Evolutionary conservation across 2,888 invertebrate species (phyloP).

Genomic region (Gari tellinella): DNA sequence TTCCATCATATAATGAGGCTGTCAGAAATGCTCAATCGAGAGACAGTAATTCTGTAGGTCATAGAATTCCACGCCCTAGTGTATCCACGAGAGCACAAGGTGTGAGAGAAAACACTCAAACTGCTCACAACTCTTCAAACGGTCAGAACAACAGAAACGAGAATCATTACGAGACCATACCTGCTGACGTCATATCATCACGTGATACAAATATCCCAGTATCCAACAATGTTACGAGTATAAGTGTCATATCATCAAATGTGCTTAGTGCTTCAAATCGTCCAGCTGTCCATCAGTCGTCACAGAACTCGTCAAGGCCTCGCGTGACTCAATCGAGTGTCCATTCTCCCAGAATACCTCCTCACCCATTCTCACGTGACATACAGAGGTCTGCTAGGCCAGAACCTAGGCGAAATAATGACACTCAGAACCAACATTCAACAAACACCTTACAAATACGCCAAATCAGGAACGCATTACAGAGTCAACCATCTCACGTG

Average conservation of each 20-base stretch:
- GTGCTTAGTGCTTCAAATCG: too few relatives aligned
- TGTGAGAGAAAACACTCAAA: too few relatives aligned
- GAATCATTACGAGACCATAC: constrained; percentile 47
- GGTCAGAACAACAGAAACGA: background rate
- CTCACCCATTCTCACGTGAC: too few relatives aligned
- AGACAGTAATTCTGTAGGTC: background rate
- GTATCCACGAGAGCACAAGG: background rate
- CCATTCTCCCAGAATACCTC: too few relatives aligned
- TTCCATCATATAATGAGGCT: constrained; percentile 49
- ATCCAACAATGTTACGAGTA: constrained; percentile 20
- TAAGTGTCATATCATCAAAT: constrained; percentile 36
- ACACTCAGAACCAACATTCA: too few relatives aligned
- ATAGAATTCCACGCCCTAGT: background rate
- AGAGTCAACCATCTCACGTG: too few relatives aligned
- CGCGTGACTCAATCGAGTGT: too few relatives aligned
- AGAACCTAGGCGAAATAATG: too few relatives aligned
- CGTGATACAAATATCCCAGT: background rate
- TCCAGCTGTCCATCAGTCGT: constrained; percentile 18
- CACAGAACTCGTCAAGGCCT: too few relatives aligned
- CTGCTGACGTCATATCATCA: constrained; percentile 20
- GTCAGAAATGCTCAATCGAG: constrained; percentile 8
- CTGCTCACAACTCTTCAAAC: background rate
- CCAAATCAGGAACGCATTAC: too few relatives aligned
- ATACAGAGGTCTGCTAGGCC: too few relatives aligned
- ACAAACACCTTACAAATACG: too few relatives aligned